These are phyloP conservation scores for Pseudocheirus occidentalis DNA, from an alignment of 2,797 vertebrate species.

Conservation along the genomic window DNA sequence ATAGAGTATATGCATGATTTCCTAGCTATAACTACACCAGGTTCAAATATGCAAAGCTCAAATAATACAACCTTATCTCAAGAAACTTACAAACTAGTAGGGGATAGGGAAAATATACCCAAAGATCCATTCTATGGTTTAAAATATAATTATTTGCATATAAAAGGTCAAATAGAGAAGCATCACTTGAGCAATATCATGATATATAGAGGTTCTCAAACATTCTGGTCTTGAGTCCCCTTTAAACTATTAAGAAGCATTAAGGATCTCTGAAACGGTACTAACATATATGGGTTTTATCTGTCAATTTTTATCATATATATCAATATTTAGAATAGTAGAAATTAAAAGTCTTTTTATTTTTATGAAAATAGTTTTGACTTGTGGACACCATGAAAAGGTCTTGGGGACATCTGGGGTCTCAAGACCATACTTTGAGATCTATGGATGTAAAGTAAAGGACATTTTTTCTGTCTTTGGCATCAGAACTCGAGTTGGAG, in stretches of 20 bases:
- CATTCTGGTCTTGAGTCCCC: not conserved
- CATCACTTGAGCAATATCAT: not conserved
- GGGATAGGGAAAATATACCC: not conserved
- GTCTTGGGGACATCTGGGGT: not conserved
- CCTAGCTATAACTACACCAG: not conserved
- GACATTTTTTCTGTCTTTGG: not conserved
- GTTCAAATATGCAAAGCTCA: not conserved
- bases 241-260: not conserved
- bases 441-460: not conserved
- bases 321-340: not conserved
- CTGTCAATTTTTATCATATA: not conserved
- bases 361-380: not conserved
- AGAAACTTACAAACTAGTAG: not conserved
- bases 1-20: not conserved
- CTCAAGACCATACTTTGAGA: not conserved
- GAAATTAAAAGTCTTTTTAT: not conserved
- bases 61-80: not conserved
- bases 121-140: not conserved
- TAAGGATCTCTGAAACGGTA: not conserved
- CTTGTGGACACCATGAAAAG: not conserved
- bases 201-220: too few species aligned
- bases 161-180: not conserved
- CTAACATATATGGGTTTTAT: not conserved
- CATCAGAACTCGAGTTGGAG: not conserved
- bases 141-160: not conserved